Conservation (phyloP, 1,140 invertebrate genomes). For the Calycopis cecrops region DNA sequence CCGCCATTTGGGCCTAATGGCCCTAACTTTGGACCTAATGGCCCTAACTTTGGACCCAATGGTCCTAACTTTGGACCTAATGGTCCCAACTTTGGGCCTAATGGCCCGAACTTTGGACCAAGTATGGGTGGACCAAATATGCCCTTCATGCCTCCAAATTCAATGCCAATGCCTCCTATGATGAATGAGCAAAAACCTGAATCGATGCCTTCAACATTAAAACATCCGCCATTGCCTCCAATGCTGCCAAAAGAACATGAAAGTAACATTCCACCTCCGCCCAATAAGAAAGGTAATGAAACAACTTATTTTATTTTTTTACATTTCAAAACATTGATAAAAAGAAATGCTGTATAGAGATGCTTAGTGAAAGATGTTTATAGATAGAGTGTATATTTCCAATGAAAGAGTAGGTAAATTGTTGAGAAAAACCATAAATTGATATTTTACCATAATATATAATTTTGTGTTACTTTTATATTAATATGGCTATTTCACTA, state of each 20-base stretch:
- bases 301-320: slow-evolving; percentile 5
- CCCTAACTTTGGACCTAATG: slow-evolving; percentile 30
- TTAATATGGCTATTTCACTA: too few relatives aligned
- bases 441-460: too few relatives aligned
- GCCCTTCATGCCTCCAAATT: slow-evolving; percentile 38
- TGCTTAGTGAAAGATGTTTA: too few relatives aligned
- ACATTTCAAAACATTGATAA: background rate
- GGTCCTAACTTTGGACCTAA: slow-evolving; percentile 31
- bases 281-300: slow-evolving; percentile 45
- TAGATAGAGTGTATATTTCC: background rate
- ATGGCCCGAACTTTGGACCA: slow-evolving; percentile 1
- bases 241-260: slow-evolving; percentile 53
- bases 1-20: slow-evolving; percentile 36
- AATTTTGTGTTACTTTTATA: too few relatives aligned
- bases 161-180: slow-evolving; percentile 27
- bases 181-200: slow-evolving; percentile 50
- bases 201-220: slow-evolving; percentile 25
- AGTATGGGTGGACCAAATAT: slow-evolving; percentile 34
- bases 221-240: slow-evolving; percentile 41
- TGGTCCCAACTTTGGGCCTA: slow-evolving; percentile 22
- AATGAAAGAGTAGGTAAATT: too few relatives aligned
- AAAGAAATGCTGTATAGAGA: too few relatives aligned
- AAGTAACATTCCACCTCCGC: slow-evolving; percentile 41
- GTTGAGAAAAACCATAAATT: too few relatives aligned
- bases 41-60: slow-evolving; percentile 30